Evolutionary conservation across 2,888 invertebrate species (phyloP).

Genomic region (Odiellus spinosus): DNA sequence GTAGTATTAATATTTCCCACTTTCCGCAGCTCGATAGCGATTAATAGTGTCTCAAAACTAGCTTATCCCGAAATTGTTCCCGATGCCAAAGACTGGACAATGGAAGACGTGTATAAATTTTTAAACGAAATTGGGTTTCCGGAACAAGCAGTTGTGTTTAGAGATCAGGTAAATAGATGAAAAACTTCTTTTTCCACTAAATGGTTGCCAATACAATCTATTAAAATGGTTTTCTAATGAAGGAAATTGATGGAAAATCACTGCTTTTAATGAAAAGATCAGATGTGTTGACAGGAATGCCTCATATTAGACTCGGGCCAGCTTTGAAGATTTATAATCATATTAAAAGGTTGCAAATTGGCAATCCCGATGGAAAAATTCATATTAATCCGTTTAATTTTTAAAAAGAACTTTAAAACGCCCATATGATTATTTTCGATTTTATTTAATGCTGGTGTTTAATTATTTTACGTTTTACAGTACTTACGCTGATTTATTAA

Average conservation of each 20-base stretch:
- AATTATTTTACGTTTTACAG: no score
- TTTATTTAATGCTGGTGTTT: no score
- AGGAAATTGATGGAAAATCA: constrained; percentile 85
- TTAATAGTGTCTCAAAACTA: no score
- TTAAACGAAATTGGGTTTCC: constrained; percentile 55
- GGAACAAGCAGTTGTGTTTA: constrained; percentile 57
- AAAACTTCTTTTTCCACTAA: no score
- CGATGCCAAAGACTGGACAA: constrained; percentile 64
- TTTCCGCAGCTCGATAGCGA: no score
- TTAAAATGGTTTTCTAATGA: constrained; percentile 15
- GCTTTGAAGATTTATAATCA: constrained; percentile 69
- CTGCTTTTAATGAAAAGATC: constrained; percentile 63
- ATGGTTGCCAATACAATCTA: no score
- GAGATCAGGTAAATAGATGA: constrained; percentile 59
- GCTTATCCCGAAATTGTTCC: constrained; percentile 35
- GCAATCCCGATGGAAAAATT: constrained; percentile 24
- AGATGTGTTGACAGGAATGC: constrained; percentile 65
- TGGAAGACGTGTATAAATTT: constrained; percentile 60
- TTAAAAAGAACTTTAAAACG: no score
- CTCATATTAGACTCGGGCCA: constrained; percentile 69
- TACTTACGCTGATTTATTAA: no score
- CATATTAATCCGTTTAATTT: no score
- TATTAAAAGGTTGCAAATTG: constrained; percentile 62
- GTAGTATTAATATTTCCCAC: no score
- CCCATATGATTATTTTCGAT: no score